Conservation (phyloP, 1,140 invertebrate genomes). For the Bicyclus anynana region DNA sequence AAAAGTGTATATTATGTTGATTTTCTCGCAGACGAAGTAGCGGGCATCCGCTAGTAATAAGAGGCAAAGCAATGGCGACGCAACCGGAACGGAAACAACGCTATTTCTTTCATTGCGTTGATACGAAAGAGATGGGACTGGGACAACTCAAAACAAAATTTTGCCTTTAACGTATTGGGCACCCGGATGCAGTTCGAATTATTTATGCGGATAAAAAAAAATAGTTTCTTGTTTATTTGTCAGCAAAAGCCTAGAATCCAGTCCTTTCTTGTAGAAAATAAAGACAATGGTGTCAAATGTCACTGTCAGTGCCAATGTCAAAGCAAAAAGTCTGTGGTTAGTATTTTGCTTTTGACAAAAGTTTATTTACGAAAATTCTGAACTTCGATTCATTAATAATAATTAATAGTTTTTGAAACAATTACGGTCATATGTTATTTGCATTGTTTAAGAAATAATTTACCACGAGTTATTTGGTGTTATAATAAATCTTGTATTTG, state of each 20-base stretch:
- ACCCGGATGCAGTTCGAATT: no score
- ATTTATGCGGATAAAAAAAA: no score
- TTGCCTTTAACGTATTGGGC: no score
- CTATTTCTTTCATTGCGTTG: no score
- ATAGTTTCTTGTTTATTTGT: no score
- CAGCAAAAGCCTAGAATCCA: background rate
- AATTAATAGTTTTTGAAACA: slow-evolving; percentile 4
- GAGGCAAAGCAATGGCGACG: no score
- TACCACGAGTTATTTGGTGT: background rate
- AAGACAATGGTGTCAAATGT: background rate
- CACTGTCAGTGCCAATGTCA: slow-evolving; percentile 8
- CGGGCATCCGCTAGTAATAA: no score
- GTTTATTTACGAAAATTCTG: slow-evolving; percentile 24
- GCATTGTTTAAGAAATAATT: background rate
- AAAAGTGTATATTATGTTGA: no score
- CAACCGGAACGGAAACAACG: no score
- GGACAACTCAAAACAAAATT: no score
- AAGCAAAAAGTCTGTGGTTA: background rate
- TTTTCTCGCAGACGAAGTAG: no score
- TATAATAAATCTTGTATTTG: background rate
- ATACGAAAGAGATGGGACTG: no score
- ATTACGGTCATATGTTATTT: background rate
- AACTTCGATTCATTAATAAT: background rate
- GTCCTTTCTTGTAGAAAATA: background rate
- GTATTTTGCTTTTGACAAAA: background rate